Base-by-base conservation (phyloP, 2,797 vertebrate species). In the Dipus sagitta region DNA sequence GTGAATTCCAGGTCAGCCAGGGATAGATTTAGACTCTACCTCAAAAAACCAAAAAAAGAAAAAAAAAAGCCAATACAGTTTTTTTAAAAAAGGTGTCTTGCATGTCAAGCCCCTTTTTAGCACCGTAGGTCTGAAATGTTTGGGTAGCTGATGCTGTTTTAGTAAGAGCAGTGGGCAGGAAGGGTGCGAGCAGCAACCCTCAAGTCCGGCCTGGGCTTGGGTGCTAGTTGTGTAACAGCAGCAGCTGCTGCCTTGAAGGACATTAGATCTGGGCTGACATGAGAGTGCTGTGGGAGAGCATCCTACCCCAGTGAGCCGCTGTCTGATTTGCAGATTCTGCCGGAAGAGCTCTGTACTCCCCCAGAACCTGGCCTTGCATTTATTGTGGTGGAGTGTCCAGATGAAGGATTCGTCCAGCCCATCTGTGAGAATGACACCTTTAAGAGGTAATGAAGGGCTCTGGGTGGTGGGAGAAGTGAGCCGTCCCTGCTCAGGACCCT, bases 261-360 rank as follows among this genome's bases (percentile, higher is more conserved):
- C 7, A 0, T 4, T 38, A 0, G 11, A 2, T 12, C 17, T 38
- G 32, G 14, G 28, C 21, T 5, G 52, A 67, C 52, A 68, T 26
- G n/a, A 13, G 79, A 52, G 12, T 82, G 78, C 24, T 42, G 60
- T n/a, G 54, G 4, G 26, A 68, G 75, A 23, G 20, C 52, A 15
- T 14, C 34, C 64, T 68, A 58, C n/a, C 64, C 47, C 8, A 23
- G 1, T 74, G 7, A 34, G 23, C 8, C 3, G 14, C 32, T 74
- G 7, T 72, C 65, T 85, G 47, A 84, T 85, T 94, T 86, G 42
- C 97, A 99, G 99, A 99, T 99, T 91, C 96, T 96, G 0, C 98
- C 99, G 0, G 99, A 99, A 94, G 99, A 99, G 95, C 98, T 99
- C 0, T 99, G 99, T 20, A 99, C 99, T 0, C 99, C 99, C 9